A percentile compares a stretch with the other conserved stretches of the same genome.
These are phyloP conservation scores for Bombycilla garrulus DNA, from an alignment of 2,113 vertebrate genomes.

Conservation along the genomic window DNA sequence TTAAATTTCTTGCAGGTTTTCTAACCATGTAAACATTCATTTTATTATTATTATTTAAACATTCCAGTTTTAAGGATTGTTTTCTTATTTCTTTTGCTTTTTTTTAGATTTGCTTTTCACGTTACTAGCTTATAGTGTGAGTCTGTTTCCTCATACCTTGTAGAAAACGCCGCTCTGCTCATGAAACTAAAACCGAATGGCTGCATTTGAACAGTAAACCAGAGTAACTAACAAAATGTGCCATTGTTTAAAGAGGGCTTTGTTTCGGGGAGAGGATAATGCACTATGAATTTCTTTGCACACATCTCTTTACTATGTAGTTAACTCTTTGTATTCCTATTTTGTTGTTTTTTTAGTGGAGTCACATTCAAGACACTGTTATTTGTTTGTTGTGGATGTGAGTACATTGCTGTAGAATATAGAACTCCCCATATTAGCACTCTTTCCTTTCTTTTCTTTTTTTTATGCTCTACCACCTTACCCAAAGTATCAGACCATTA, in stretches of 20 bases:
- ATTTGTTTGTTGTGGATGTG: slow-evolving; percentile 97
- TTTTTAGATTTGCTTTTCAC: slow-evolving; percentile 66
- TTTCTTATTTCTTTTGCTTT: slow-evolving; percentile 77
- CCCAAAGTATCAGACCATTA: slow-evolving; percentile 81
- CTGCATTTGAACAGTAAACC: slow-evolving; percentile 69
- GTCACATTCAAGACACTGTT: slow-evolving; percentile 96
- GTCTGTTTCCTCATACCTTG: slow-evolving; percentile 72
- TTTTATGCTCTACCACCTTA: slow-evolving; percentile 94
- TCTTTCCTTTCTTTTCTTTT: slow-evolving; percentile 93
- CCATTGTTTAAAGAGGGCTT: slow-evolving; percentile 67
- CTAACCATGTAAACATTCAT: slow-evolving; percentile 50
- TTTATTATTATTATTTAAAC: slow-evolving; percentile 67
- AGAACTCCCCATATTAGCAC: slow-evolving; percentile 90
- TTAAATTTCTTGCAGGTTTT: slow-evolving; percentile 64
- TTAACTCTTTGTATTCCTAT: slow-evolving; percentile 93
- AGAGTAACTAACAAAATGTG: slow-evolving; percentile 64
- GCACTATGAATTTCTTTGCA: slow-evolving; percentile 80
- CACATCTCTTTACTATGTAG: slow-evolving; percentile 84
- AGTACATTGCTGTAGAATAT: slow-evolving; percentile 92
- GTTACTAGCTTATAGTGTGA: slow-evolving; percentile 70
- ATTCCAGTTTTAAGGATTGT: slow-evolving; percentile 62
- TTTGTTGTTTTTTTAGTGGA: slow-evolving; percentile 96
- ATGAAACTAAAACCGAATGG: slow-evolving; percentile 69
- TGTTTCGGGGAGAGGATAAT: slow-evolving; percentile 74
- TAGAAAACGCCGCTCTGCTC: slow-evolving; percentile 70